Conservation (phyloP, 2,797 vertebrate genomes). For the Peromyscus melanophrys region DNA sequence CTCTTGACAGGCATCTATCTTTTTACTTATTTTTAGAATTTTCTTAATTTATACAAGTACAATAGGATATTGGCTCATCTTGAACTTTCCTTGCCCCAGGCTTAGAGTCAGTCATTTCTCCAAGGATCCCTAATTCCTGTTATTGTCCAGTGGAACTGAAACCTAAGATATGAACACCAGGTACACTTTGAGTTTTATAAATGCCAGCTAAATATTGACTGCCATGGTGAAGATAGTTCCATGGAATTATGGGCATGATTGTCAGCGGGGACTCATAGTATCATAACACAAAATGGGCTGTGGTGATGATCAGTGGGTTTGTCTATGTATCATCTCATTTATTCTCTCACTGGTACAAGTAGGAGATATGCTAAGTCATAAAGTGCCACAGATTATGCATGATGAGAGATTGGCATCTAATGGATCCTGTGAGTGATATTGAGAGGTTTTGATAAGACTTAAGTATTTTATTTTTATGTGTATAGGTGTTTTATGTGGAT, state of each 20-base stretch:
- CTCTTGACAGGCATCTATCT: accelerated
- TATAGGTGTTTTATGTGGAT: background rate
- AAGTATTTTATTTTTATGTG: background rate
- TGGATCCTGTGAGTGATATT: background rate
- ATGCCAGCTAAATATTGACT: background rate
- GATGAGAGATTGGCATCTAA: background rate
- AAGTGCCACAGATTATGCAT: background rate
- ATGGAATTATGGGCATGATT: background rate
- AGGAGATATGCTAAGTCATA: background rate
- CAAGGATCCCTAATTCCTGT: background rate
- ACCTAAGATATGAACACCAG: background rate
- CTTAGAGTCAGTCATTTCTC: background rate
- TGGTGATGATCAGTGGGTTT: background rate
- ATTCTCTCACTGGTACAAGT: background rate
- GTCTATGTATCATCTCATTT: background rate
- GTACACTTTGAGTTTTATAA: background rate
- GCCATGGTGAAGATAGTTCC: background rate
- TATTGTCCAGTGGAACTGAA: background rate
- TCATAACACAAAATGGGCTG: background rate
- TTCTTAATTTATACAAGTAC: background rate
- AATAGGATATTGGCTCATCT: no score
- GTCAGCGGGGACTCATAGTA: background rate
- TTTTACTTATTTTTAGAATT: background rate
- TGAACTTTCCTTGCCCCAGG: background rate
- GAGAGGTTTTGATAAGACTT: background rate